phyloP scores from a whole-genome alignment of 2,888 invertebrate species.

The Mayetiola destructor region DNA sequence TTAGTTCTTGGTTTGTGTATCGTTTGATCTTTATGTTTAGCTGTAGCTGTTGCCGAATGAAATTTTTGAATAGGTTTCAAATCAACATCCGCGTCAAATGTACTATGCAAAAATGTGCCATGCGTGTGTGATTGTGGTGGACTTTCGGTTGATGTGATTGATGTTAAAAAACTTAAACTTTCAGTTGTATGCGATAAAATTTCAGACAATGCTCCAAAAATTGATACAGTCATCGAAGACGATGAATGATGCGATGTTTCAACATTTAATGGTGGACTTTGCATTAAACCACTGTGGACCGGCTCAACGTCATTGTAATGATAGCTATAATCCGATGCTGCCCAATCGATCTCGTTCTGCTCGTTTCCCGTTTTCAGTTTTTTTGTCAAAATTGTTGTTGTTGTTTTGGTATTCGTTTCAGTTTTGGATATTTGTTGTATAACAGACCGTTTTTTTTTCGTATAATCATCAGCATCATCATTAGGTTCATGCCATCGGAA shows the following conservation, averaged over 20 bases:
- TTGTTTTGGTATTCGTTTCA: no score
- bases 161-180: constrained; percentile 20
- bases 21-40: no score
- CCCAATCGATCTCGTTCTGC: constrained; percentile 9
- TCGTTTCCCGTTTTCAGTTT: no score
- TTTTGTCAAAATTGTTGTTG: background rate
- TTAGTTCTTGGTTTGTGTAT: no score
- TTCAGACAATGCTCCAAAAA: constrained; percentile 44
- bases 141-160: constrained; percentile 20
- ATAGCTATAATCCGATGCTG: constrained; percentile 7
- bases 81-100: no score
- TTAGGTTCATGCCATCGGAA: no score
- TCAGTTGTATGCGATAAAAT: constrained; percentile 33
- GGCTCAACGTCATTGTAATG: constrained; percentile 22
- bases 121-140: constrained; percentile 20
- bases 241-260: constrained; percentile 41
- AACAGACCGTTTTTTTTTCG: no score
- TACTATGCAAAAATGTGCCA: constrained; percentile 18
- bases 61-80: no score
- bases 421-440: no score
- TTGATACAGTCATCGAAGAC: constrained; percentile 43
- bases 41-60: constrained; percentile 12
- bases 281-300: constrained; percentile 22
- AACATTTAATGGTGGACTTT: constrained; percentile 35
- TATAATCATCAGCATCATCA: no score